A percentile compares a stretch with the other conserved stretches of the same genome.
Evolutionary conservation across 2,113 vertebrate genomes (phyloP).

Genomic region (Microcebus jonahi): DNA sequence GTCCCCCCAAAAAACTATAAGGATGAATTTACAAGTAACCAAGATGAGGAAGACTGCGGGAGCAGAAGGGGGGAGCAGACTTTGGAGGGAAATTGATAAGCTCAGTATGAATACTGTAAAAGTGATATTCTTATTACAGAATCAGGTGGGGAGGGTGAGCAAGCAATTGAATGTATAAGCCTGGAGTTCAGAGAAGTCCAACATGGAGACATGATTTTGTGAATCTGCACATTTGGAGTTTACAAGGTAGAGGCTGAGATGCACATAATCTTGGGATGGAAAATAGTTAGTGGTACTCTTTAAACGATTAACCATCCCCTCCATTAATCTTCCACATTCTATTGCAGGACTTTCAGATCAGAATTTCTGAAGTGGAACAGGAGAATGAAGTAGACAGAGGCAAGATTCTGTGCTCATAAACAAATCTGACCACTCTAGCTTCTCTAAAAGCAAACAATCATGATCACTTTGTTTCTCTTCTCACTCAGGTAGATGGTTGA

Average conservation of each 20-base stretch:
- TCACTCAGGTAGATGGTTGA: background rate
- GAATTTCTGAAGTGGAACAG: background rate
- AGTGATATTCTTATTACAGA: background rate
- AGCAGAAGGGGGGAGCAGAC: fast-evolving
- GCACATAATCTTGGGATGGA: background rate
- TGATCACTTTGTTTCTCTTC: background rate
- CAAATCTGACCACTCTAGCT: background rate
- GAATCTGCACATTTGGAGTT: background rate
- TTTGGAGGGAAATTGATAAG: background rate
- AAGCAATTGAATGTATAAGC: background rate
- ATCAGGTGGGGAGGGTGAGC: background rate
- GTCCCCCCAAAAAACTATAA: background rate
- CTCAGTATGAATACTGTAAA: background rate
- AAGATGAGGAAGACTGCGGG: background rate
- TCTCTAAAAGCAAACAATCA: background rate
- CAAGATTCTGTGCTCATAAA: background rate
- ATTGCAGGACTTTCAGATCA: background rate
- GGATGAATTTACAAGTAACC: background rate
- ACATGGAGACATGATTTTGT: background rate
- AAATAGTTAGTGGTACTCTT: background rate
- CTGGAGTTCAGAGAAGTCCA: background rate
- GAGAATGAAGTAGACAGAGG: background rate
- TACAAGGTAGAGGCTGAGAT: background rate
- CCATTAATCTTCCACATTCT: background rate
- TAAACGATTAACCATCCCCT: background rate